A percentile compares a stretch with the other conserved stretches of the same genome.
Evolutionary conservation across 2,888 invertebrate species (phyloP).

Genomic region (Xanthorhoe designata): DNA sequence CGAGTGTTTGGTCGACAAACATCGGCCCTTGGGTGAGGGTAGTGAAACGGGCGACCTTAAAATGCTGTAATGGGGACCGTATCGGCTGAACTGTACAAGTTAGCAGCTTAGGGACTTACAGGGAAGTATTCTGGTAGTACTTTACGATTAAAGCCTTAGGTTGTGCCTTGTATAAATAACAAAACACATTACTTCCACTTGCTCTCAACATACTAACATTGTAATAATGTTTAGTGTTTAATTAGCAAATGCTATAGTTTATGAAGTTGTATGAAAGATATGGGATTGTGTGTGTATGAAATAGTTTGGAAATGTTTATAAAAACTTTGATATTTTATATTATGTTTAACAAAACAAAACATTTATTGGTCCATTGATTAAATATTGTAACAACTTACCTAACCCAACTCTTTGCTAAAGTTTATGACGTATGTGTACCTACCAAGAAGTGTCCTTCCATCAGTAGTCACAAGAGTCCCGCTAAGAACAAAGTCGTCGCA

Average conservation of each 20-base stretch:
- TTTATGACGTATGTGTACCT: neutral
- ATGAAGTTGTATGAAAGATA: too few relatives aligned
- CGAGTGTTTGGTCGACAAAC: constrained; percentile 36
- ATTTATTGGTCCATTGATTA: too few relatives aligned
- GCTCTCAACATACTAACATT: too few relatives aligned
- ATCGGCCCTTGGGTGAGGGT: constrained; percentile 25
- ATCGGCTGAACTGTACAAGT: constrained; percentile 19
- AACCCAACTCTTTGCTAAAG: neutral
- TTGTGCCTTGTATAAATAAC: too few relatives aligned
- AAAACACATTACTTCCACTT: too few relatives aligned
- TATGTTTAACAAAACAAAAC: too few relatives aligned
- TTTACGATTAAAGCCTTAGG: too few relatives aligned
- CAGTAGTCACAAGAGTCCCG: neutral
- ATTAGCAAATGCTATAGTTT: too few relatives aligned
- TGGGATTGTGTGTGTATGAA: too few relatives aligned
- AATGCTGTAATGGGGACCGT: constrained; percentile 21
- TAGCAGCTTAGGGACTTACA: neutral
- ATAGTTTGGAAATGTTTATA: too few relatives aligned
- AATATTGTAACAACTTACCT: neutral
- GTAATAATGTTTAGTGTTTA: too few relatives aligned
- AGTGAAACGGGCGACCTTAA: constrained; percentile 14
- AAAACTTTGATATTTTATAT: too few relatives aligned
- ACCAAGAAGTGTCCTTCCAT: neutral
- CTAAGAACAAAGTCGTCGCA: constrained; percentile 26
- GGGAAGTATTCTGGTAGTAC: neutral